Base-by-base conservation (phyloP, 2,113 vertebrate species). In the Chauna torquata region DNA sequence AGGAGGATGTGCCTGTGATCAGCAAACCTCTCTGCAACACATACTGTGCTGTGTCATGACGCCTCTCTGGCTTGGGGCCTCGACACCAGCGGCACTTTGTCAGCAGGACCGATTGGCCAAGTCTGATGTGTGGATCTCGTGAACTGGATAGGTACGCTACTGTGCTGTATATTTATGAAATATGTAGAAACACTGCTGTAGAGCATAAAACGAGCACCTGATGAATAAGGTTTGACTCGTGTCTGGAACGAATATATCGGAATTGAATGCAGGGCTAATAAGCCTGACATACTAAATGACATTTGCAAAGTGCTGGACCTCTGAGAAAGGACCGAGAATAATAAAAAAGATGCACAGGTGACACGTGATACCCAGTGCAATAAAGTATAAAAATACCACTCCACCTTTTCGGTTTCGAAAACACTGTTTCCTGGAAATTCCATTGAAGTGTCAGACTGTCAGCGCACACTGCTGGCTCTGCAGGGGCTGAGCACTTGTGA, bases 71-170 rank as follows among this genome's bases (percentile, higher is more conserved):
- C 59, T 30, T 4, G 5, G 68, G 64, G 32, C 20, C 22, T 74
- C 0, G 0, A 45, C 27, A 49, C 44, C 66, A 68, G 32, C 20
- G 28, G 18, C 55, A 47, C 15, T 38, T 16, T 5, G 22, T 25
- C 45, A 8, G 7, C 74, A 49, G 47, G 44, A 7, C 66, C 59
- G 20, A 52, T n/a, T 1, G 4, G n/a, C 34, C 18, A 34, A 68
- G 28, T 7, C 24, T n/a, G 47, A 58, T 2, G 3, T 1, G 0
- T 2, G 24, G 10, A 45, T 42, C n/a, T 52, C 55, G 16, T 2
- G 4, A 65, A 36, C 58, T 59, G 59, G 25, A 82, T 20, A 68
- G 34, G 45, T 22, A 52, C 5, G 4, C 45, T 27, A 16, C 38
- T 47, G 27, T 4, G 15, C 24, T 38, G 11, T 34, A 25, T 8